A percentile compares a stretch with the other conserved stretches of the same genome.
phyloP scores from a whole-genome alignment of 2,888 invertebrate species.

The Harmothoe impar region DNA sequence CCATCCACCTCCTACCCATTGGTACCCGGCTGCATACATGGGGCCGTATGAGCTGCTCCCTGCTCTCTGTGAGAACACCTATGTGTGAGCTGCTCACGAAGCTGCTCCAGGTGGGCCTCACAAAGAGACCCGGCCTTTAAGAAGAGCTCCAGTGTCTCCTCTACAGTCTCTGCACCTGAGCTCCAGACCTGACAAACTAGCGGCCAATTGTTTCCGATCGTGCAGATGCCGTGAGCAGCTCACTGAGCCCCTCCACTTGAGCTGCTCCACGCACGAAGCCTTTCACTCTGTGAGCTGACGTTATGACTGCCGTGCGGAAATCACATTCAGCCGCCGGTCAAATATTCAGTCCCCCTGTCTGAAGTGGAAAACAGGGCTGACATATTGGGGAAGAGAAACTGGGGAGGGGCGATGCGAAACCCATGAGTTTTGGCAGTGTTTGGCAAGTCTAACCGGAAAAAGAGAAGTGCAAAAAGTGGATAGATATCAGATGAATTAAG shows the following conservation, averaged over 20 bases:
- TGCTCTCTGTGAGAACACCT: neutral
- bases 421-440: neutral
- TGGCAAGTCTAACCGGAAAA: neutral
- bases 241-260: neutral
- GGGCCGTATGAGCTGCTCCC: neutral
- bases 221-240: constrained; percentile 15
- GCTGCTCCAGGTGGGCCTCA: constrained; percentile 30
- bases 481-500: neutral
- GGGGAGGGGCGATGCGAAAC: neutral
- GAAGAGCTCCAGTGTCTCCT: neutral
- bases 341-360: neutral
- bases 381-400: neutral
- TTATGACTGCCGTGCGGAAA: neutral
- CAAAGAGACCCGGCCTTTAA: constrained; percentile 4
- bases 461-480: neutral
- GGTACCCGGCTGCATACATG: neutral
- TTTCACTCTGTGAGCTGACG: constrained; percentile 8
- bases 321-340: constrained; percentile 7
- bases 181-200: neutral
- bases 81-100: neutral
- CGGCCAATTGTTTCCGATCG: constrained; percentile 9
- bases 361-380: too few relatives aligned
- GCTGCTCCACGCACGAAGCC: constrained; percentile 4
- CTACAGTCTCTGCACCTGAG: constrained; percentile 9
- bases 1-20: too few relatives aligned